Evolutionary conservation across 2,888 invertebrate species (phyloP).

Genomic region (Euproctis similis): DNA sequence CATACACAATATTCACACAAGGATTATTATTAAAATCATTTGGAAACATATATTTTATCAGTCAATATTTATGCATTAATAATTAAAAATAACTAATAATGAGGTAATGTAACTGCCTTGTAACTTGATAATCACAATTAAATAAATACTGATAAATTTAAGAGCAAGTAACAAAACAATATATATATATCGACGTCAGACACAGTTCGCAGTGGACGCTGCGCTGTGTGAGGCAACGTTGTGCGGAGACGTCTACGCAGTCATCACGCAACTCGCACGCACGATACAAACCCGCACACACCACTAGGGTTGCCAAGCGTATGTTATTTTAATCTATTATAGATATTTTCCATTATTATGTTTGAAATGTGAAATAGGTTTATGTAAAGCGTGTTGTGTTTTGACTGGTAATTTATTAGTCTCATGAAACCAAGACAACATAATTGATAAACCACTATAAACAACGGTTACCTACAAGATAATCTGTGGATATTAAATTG

Average conservation of each 20-base stretch:
- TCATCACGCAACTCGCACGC: slow-evolving; percentile 19
- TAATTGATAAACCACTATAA: too few relatives aligned
- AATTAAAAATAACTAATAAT: slow-evolving; percentile 55
- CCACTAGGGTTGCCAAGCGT: slow-evolving; percentile 3
- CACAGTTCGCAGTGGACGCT: slow-evolving; percentile 46
- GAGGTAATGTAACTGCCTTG: slow-evolving; percentile 68
- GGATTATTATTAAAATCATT: slow-evolving; percentile 67
- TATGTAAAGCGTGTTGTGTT: too few relatives aligned
- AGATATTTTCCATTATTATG: neutral
- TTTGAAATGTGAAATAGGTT: too few relatives aligned
- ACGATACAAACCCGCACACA: slow-evolving; percentile 17
- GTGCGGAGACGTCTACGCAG: slow-evolving; percentile 45
- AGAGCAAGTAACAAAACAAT: slow-evolving; percentile 33
- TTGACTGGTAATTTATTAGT: too few relatives aligned
- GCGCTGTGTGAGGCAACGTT: slow-evolving; percentile 69
- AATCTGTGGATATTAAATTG: too few relatives aligned
- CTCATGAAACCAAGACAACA: too few relatives aligned
- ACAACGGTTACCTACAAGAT: too few relatives aligned
- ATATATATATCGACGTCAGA: slow-evolving; percentile 14
- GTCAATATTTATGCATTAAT: slow-evolving; percentile 68
- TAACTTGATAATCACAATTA: slow-evolving; percentile 65
- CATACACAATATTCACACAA: slow-evolving; percentile 60
- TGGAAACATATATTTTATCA: slow-evolving; percentile 73
- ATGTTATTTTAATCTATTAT: neutral
- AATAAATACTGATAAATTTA: slow-evolving; percentile 68